Evolutionary conservation across 2,888 invertebrate genomes (phyloP), one percentile per base, ranked within the genome.

Genomic region (Siphonodentalium dalli): DNA sequence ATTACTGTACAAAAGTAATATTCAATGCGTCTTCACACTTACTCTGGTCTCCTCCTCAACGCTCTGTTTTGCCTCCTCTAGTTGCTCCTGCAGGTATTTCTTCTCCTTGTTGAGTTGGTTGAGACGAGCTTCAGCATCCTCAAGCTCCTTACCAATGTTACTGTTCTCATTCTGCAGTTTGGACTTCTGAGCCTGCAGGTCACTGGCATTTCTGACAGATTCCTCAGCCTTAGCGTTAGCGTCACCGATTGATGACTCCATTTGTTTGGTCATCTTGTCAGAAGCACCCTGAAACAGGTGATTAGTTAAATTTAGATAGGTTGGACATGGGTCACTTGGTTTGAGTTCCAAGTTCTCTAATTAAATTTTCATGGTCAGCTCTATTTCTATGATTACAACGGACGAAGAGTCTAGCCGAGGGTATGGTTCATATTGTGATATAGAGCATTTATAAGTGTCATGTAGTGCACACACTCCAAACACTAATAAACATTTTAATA

Each of bases 241-340:
- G 85, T 99, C 99, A 83, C 92, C 90, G 83, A 96, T 87, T 84
- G 95, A 92, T 86, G 93, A 91, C 85, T 93, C 92, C 77, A 98
- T 86, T 85, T 96, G 96, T 87, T 99, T 99, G 86, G 92, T 92
- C 82, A 96, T 91, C 89, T 99, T 99, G 84, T 99, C 98, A 85
- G 93, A 92, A 84, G 94, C 91, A 84, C 93, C 93, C 95, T 96
- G 55, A n/a, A 28, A 23, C 27, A 35, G 3, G n/a, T n/a, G n/a
- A n/a, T n/a, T n/a, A n/a, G n/a, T n/a, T n/a, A n/a, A n/a, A n/a
- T n/a, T n/a, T 1, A 18, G 18, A n/a, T 11, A n/a, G 21, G n/a
- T n/a, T 13, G 5, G n/a, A 20, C 5, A 7, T 18, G 13, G 20
- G 38, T 20, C 13, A 13, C 20, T n/a, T n/a, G n/a, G n/a, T n/a